Percentiles rank a stretch among this genome's conserved stretches.
These are phyloP conservation scores for Anhinga rufa DNA, from an alignment of 2,113 vertebrate genomes.

Conservation along the genomic window DNA sequence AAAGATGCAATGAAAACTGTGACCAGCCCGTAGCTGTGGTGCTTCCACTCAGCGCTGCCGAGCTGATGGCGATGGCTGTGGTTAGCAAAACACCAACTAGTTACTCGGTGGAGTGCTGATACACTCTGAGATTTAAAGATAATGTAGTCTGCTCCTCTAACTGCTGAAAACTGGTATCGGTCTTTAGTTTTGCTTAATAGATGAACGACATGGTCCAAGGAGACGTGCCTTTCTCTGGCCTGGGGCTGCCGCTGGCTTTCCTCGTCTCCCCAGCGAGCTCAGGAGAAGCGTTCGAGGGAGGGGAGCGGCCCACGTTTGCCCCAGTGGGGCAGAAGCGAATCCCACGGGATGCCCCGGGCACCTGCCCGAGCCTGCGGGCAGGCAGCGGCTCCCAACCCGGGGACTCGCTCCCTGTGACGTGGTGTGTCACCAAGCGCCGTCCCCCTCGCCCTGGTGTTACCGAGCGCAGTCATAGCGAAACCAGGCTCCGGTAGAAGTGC, in stretches of 20 bases:
- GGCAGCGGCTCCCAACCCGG: neutral
- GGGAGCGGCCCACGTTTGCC: neutral
- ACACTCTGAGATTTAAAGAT: neutral
- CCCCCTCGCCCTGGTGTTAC: neutral
- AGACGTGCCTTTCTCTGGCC: neutral
- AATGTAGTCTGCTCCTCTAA: neutral
- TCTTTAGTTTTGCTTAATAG: neutral
- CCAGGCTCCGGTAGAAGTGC: neutral
- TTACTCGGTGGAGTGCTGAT: neutral
- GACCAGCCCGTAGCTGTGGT: neutral
- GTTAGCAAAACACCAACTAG: neutral
- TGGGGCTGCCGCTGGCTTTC: rapidly evolving
- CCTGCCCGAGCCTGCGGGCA: too few species aligned
- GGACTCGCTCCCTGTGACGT: neutral
- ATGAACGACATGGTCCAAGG: rapidly evolving
- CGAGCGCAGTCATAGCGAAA: neutral
- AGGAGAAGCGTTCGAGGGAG: rapidly evolving
- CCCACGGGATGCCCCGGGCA: rapidly evolving
- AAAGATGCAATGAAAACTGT: neutral
- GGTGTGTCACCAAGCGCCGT: neutral
- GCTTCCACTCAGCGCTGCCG: neutral
- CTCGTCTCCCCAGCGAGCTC: neutral
- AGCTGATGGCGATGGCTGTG: neutral
- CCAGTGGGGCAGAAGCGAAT: neutral
- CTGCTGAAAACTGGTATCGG: neutral